Evolutionary conservation across 2,113 vertebrate species (phyloP), one percentile per base, ranked within the genome.

Genomic region (Pollachius pollachius): DNA sequence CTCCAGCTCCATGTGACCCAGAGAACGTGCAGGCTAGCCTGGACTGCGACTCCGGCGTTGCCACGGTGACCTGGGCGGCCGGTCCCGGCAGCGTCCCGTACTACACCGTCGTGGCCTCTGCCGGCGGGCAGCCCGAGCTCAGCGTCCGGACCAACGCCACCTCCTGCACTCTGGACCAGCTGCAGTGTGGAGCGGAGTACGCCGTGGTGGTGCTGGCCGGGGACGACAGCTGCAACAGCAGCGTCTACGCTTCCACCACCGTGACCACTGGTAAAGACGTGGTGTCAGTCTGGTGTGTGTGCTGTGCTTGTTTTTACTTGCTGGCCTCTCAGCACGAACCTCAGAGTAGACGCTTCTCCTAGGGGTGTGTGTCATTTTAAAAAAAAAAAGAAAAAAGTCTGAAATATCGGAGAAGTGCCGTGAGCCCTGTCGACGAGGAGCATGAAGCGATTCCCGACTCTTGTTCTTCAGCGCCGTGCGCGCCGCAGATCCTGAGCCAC

Each of bases 1-100:
- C 60, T 75, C 4, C 72, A 94, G 93, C 84, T 7, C 92, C 92
- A 13, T 94, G 93, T 65, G 76, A 87, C 27, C 92, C 92, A 6
- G 68, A 78, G 54, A 79, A 83, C 3, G 76, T 92, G 41, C 0
- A 27, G 0, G 79, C 86, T 21, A 1, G 41, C 18, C 37, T 90
- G 66, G 52, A 84, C 56, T 94, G 93, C 62, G 5, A 52, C 34
- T 71, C 85, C 2, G 84, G 74, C 4, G 70, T 63, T 15, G 87
- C 65, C 25, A 84, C 59, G 0, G 89, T 92, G 66, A 84, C 54
- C 0, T 94, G 93, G 93, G 54, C 27, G 1, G 61, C 84, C 48
- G 85, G 88, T 0, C 15, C 80, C 0, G 92, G 92, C 1, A 13
- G 12, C 52, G 90, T 89, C 8, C 34, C 30, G 3, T 0, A 18